A percentile compares a stretch with the other conserved stretches of the same genome.
These are phyloP conservation scores for Platysternon megacephalum DNA, from an alignment of 2,113 vertebrate genomes.

Conservation along the genomic window DNA sequence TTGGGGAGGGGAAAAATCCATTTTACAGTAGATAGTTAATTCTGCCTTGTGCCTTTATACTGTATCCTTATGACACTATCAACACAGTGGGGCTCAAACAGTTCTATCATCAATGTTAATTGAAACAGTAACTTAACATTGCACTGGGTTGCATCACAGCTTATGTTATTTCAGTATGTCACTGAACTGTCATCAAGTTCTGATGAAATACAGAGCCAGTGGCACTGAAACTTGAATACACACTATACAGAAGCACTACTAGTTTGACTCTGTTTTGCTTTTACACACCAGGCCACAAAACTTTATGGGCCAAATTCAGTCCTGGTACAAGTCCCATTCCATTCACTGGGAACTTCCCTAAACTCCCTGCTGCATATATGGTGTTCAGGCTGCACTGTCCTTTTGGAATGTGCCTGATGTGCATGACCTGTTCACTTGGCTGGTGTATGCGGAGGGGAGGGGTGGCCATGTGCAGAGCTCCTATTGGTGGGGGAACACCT, in stretches of 20 bases:
- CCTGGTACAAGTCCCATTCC: not conserved
- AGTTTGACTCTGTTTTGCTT: not conserved
- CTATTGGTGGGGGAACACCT: slow-evolving; percentile 47
- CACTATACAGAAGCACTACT: not conserved
- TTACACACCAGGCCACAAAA: not conserved
- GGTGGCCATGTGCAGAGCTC: slow-evolving; percentile 8
- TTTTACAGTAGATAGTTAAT: not conserved
- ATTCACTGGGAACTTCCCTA: not conserved
- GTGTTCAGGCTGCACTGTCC: not conserved
- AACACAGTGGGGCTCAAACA: not conserved
- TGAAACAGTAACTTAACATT: slow-evolving; percentile 43
- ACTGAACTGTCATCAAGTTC: slow-evolving; percentile 35
- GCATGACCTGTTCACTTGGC: slow-evolving; percentile 13
- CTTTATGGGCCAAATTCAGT: not conserved
- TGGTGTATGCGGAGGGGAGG: slow-evolving; percentile 36
- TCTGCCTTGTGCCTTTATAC: not conserved
- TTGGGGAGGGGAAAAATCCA: not conserved
- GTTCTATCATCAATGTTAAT: slow-evolving; percentile 21
- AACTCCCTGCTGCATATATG: slow-evolving; percentile 1
- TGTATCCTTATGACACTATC: not conserved
- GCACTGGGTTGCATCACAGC: slow-evolving; percentile 20
- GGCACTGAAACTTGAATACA: slow-evolving; percentile 14
- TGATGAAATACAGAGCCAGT: slow-evolving; percentile 56
- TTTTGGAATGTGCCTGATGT: not conserved
- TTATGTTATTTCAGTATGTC: slow-evolving; percentile 48